phyloP scores from a whole-genome alignment of 2,888 invertebrate species.

The Gisinianus flammeolus region DNA sequence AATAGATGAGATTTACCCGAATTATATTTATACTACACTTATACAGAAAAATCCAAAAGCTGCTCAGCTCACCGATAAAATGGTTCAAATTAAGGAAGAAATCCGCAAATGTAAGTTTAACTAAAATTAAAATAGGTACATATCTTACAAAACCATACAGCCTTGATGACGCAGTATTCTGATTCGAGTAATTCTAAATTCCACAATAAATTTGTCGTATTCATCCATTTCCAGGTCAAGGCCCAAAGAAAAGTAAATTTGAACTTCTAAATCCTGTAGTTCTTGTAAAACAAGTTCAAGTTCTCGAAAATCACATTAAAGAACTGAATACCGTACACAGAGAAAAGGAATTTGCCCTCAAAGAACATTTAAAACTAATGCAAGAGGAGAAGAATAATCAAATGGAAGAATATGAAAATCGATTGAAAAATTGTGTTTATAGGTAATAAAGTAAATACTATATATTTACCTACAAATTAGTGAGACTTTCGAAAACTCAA shows the following conservation, averaged over 20 bases:
- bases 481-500: not conserved
- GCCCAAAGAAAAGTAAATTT: constrained; percentile 29
- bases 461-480: not conserved
- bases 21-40: no score
- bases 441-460: not conserved
- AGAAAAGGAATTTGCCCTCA: constrained; percentile 24
- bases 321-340: constrained; percentile 20
- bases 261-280: constrained; percentile 46
- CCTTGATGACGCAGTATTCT: not conserved
- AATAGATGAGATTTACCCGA: no score
- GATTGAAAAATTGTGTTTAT: constrained; percentile 13
- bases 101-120: constrained; percentile 44
- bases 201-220: not conserved
- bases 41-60: constrained; percentile 55
- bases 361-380: constrained; percentile 23
- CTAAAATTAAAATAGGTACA: no score
- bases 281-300: constrained; percentile 40
- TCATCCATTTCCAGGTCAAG: constrained; percentile 15
- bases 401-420: constrained; percentile 21
- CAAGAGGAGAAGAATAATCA: constrained; percentile 18
- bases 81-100: constrained; percentile 40
- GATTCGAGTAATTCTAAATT: not conserved
- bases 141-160: not conserved
- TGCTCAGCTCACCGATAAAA: constrained; percentile 44
- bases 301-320: constrained; percentile 42